Evolutionary conservation across 2,113 vertebrate genomes (phyloP), one percentile per base, ranked within the genome.

Genomic region (Bagarius yarrelli): DNA sequence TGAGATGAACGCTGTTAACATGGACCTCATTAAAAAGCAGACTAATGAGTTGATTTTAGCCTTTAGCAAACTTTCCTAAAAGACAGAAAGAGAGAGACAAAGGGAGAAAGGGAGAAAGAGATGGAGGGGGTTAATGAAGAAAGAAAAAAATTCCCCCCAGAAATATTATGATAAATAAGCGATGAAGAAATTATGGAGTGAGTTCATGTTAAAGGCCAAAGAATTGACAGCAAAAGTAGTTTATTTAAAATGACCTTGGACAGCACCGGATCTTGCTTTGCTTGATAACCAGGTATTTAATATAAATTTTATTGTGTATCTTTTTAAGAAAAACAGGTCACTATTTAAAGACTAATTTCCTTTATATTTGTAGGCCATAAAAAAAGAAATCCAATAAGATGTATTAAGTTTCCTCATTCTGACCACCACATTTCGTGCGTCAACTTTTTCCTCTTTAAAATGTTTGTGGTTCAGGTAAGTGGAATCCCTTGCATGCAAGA

Each of bases 1-100:
- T 80, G 69, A 76, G 34, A 34, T 36, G 61, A 85, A 36, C 14
- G 47, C 2, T 27, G 16, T 47, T 69, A 66, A 32, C 66, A 73
- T 61, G 59, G 34, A 75, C 15, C 15, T 86, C 79, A 89, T 87
- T 78, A 79, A 59, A n/a, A 40, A 32, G 50, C 61, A 76, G n/a
- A 66, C 30, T 86, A 80, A 89, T 87, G 61, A 82, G 32, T 18
- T 11, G 12, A 50, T 6, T 5, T 12, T 74, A 44, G 80, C 81
- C 67, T 21, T n/a, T 25, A 81, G 73, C 52, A 50, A 63, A 75
- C 27, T 63, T 76, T 34, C 44, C 40, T 57, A 15, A 55, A 5
- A 19, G 55, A 27, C 23, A 47, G 15, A 44, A 14, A 80, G 25
- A 0, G 50, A 15, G 18, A 47, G 30, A 76, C 30, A 44, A 36